A percentile compares a stretch with the other conserved stretches of the same genome.
These are phyloP conservation scores for Dastarcus helophoroides DNA, from an alignment of 2,888 invertebrate species.

Conservation along the genomic window DNA sequence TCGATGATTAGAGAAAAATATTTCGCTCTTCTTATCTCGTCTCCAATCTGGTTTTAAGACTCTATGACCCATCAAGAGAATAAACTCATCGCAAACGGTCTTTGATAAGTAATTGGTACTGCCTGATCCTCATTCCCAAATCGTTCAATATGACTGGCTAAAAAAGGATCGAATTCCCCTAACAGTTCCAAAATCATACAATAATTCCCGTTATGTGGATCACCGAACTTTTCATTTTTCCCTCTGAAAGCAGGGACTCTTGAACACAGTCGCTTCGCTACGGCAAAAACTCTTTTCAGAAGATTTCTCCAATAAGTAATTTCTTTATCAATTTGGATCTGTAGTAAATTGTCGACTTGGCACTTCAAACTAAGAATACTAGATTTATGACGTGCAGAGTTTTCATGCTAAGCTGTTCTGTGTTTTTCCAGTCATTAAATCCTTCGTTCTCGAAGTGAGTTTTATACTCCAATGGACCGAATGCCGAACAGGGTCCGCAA, in stretches of 20 bases:
- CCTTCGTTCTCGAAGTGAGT: constrained; percentile 9
- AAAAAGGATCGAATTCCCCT: constrained; percentile 23
- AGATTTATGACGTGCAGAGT: constrained; percentile 16
- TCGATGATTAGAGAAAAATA: constrained; percentile 17
- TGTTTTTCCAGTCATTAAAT: constrained; percentile 20
- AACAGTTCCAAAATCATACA: constrained; percentile 21
- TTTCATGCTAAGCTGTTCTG: constrained; percentile 18
- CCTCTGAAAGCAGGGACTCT: constrained; percentile 19
- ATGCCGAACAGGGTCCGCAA: constrained; percentile 12
- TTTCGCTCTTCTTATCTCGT: constrained; percentile 16
- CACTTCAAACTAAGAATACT: constrained; percentile 13
- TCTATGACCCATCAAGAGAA: constrained; percentile 21
- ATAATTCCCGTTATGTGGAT: constrained; percentile 23
- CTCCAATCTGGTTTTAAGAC: constrained; percentile 13
- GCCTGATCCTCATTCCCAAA: constrained; percentile 22
- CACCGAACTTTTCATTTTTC: constrained; percentile 16
- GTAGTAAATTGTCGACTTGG: constrained; percentile 15
- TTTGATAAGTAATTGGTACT: constrained; percentile 21
- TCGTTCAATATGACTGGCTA: constrained; percentile 19
- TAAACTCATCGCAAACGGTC: constrained; percentile 24
- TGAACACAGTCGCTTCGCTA: constrained; percentile 15
- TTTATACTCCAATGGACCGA: constrained; percentile 3
- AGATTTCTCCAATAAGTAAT: constrained; percentile 19
- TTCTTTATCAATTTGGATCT: constrained; percentile 11
- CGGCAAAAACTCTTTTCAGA: constrained; percentile 16